Percentiles rank a stretch among this genome's conserved stretches.
These are phyloP conservation scores for Poeciliopsis paucimaculata DNA, from an alignment of 2,797 vertebrate species.

Conservation along the genomic window DNA sequence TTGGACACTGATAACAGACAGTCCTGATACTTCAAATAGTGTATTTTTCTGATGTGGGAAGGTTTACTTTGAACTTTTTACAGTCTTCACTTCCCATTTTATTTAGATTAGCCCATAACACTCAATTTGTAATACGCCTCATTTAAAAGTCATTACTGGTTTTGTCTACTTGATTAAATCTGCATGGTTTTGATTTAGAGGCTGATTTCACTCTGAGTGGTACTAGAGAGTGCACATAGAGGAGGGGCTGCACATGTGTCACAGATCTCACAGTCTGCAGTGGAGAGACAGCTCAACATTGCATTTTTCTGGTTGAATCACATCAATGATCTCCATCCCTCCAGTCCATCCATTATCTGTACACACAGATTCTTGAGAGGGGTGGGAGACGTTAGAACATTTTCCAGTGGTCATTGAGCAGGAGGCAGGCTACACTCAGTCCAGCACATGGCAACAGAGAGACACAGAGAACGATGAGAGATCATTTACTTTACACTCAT, in stretches of 20 bases:
- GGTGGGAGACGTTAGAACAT: not conserved
- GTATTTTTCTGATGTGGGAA: not conserved
- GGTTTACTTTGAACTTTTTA: slow-evolving; percentile 33
- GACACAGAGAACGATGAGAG: not conserved
- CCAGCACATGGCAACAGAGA: not conserved
- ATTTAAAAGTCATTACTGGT: slow-evolving; percentile 86
- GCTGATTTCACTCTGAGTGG: slow-evolving; percentile 68
- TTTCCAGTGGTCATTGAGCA: not conserved
- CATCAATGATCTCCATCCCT: slow-evolving; percentile 31
- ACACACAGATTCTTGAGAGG: not conserved
- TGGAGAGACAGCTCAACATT: slow-evolving; percentile 56
- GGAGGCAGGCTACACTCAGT: not conserved
- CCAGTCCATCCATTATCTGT: not conserved
- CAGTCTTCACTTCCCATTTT: slow-evolving; percentile 62
- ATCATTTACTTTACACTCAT: not conserved
- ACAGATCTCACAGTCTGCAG: slow-evolving; percentile 56
- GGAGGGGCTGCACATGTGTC: slow-evolving; percentile 74
- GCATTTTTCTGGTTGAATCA: slow-evolving; percentile 60
- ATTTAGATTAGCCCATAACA: slow-evolving; percentile 74
- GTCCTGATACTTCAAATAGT: not conserved
- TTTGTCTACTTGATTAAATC: slow-evolving; percentile 81
- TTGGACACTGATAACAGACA: not conserved
- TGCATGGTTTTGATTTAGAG: slow-evolving; percentile 82
- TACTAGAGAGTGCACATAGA: slow-evolving; percentile 22
- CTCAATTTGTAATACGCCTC: slow-evolving; percentile 81